phyloP scores from a whole-genome alignment of 1,140 invertebrate genomes.

The Catajapyx aquilonaris region DNA sequence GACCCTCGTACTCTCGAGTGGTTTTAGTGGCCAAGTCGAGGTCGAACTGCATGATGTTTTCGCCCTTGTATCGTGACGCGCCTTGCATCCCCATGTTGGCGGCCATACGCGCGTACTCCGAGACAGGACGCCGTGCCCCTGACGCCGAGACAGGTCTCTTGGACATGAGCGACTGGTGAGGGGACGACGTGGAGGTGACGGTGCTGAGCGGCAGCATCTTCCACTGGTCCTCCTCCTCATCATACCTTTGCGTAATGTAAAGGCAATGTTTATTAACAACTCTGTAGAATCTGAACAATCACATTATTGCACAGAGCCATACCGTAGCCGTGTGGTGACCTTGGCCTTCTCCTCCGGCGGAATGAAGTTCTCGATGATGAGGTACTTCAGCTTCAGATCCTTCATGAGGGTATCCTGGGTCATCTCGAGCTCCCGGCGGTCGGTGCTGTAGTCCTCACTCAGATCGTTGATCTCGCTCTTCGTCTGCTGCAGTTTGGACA shows the following conservation, averaged over 20 bases:
- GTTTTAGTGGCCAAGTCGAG: slow-evolving; percentile 57
- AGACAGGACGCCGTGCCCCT: slow-evolving; percentile 39
- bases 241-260: too few species aligned
- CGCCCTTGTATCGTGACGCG: slow-evolving; percentile 33
- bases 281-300: too few species aligned
- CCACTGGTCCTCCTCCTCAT: slow-evolving; percentile 80
- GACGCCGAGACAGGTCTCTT: slow-evolving; percentile 39
- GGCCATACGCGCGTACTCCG: slow-evolving; percentile 45
- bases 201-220: slow-evolving; percentile 23
- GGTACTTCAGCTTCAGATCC: slow-evolving; percentile 53
- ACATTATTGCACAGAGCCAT: too few species aligned
- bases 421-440: slow-evolving; percentile 56
- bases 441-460: slow-evolving; percentile 57
- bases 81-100: slow-evolving; percentile 32
- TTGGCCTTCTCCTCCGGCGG: slow-evolving; percentile 70
- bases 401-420: slow-evolving; percentile 58
- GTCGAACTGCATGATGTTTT: slow-evolving; percentile 65
- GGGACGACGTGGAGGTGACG: slow-evolving; percentile 20
- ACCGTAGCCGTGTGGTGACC: slow-evolving; percentile 45
- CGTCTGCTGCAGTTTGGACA: slow-evolving; percentile 34
- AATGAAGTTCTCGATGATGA: slow-evolving; percentile 94
- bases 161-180: slow-evolving; percentile 19
- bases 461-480: slow-evolving; percentile 54
- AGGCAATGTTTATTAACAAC: too few species aligned
- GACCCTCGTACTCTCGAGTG: slow-evolving; percentile 54